Evolutionary conservation across 2,888 invertebrate genomes (phyloP), one percentile per base, ranked within the genome.

Genomic region (Hetaerina titia): DNA sequence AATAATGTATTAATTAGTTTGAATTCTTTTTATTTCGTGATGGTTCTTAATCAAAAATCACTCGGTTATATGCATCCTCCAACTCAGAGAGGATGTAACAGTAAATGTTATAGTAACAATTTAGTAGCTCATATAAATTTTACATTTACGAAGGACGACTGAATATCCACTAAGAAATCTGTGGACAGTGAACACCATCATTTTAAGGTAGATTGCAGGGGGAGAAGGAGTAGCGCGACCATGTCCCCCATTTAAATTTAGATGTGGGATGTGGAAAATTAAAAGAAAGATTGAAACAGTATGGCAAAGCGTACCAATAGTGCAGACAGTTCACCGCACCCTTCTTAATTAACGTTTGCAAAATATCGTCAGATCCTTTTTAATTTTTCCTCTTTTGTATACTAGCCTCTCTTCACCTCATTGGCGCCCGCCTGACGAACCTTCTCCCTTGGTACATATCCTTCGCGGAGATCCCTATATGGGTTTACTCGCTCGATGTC

Each of bases 311-410:
- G 45, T 4, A 45, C 4, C 45, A 45, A 45, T 45, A 19, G 69
- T n/a, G 69, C n/a, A 8, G n/a, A 8, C 69, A 25, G 90, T 19
- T 25, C 90, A 63, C 31, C 64, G 64, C 31, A n/a, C 22, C 22
- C 31, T 90, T 64, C 90, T 90, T 90, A 90, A 90, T 90, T 90
- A 90, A 90, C 64, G 64, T 31, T 19, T 64, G 25, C 64, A 92
- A 92, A 64, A 56, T 45, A 25, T 81, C 15, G 11, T 0, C 45
- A 69, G 7, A 56, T 69, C 57, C 92, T 45, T 69, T 13, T 22
- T 64, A 22, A 56, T 45, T 92, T 22, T 74, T n/a, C 69, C 69
- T 7, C 60, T 92, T 69, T 8, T 56, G 4, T n/a, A 11, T 5
- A 81, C 81, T 15, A 7, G 19, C 69, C 9, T 7, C 69, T 17